Evolutionary conservation across 2,888 invertebrate genomes (phyloP).

Genomic region (Therioaphis trifolii): DNA sequence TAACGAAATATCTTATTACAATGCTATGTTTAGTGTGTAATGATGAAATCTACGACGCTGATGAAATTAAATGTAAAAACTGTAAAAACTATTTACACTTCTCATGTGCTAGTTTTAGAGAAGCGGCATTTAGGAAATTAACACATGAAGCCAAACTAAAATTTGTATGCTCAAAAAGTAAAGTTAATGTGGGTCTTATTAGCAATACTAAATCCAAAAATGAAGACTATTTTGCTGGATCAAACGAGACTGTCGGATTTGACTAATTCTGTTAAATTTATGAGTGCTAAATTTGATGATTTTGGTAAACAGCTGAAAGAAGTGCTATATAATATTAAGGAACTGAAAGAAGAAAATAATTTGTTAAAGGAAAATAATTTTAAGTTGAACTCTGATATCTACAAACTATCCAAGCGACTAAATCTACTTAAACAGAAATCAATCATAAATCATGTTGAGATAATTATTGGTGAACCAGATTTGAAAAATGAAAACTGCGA

Average conservation of each 20-base stretch:
- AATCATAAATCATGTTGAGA: constrained; percentile 7
- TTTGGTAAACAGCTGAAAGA: constrained; percentile 18
- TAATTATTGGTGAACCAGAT: constrained; percentile 18
- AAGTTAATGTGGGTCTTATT: neutral
- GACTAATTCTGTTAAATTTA: neutral
- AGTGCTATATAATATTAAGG: neutral
- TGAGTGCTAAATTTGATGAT: neutral
- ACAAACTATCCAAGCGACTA: neutral
- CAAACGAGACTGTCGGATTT: neutral
- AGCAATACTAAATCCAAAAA: neutral
- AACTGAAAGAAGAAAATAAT: neutral
- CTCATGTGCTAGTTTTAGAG: constrained; percentile 19
- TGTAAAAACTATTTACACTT: constrained; percentile 12
- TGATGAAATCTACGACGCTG: constrained; percentile 8
- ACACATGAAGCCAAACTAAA: constrained; percentile 21
- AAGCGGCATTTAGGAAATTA: neutral
- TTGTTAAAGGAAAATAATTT: neutral
- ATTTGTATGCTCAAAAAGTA: constrained; percentile 6
- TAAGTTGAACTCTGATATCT: constrained; percentile 9
- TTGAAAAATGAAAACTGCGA: constrained; percentile 27
- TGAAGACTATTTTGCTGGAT: neutral
- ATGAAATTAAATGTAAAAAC: constrained; percentile 23
- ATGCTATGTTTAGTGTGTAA: constrained; percentile 27
- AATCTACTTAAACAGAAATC: neutral
- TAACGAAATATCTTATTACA: neutral